Base-by-base conservation (phyloP, 2,113 vertebrate genomes). In the Microcebus lehilahytsara region DNA sequence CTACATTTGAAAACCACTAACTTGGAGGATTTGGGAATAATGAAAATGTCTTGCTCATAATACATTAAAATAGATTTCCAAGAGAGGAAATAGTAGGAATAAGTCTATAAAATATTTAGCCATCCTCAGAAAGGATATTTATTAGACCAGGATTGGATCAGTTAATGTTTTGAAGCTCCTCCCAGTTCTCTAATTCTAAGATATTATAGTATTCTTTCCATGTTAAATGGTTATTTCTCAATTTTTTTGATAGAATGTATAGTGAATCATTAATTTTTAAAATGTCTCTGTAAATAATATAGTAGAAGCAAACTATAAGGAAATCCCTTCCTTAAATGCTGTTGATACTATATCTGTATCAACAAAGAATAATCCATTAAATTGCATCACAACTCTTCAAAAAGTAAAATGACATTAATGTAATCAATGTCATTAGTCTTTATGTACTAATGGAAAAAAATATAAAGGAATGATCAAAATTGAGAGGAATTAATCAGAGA, bases 191-290 rank as follows among this genome's bases (percentile, higher is more conserved):
- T 74, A 32, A 79, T 74, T 84, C 22, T 90, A 77, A 75, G 22
- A 77, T 81, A 84, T 27, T 56, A 69, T 32, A 37, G 30, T 78
- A 60, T 58, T 94, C 16, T 95, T 93, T 75, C 71, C n/a, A 62
- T 71, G 32, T 78, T 84, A 86, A 93, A 72, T 77, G 46, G 20
- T 30, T 91, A 89, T n/a, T 64, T 96, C 40, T 58, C 17, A 92
- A 5, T 64, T 53, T 95, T n/a, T 96, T 84, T 88, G 46, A 64
- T 85, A 69, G 42, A 90, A 46, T 20, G 22, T 46, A 95, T 9
- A 51, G 4, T 96, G 90, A 92, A 25, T 91, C 72, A 96, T 71
- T 60, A 62, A 25, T 62, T 80, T 97, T 87, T 34, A 71, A 75
- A 94, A 90, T 14, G 11, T 0, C 6, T 53, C 20, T 49, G 46